Percentiles rank a stretch among this genome's conserved stretches.
Evolutionary conservation across 2,888 invertebrate species (phyloP).

Genomic region (Sphaeridia pumilis): DNA sequence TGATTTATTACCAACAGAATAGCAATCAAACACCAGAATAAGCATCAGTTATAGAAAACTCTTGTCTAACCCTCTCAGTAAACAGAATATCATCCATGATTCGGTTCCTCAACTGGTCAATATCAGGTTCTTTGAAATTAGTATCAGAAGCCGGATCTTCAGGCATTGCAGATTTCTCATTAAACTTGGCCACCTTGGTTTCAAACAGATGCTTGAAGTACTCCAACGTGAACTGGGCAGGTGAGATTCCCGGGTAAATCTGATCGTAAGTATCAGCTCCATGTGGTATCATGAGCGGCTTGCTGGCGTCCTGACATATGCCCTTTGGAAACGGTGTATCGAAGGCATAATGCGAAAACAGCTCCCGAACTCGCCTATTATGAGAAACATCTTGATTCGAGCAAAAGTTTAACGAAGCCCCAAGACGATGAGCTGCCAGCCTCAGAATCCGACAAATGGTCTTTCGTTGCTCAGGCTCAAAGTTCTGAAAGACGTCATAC

Average conservation of each 20-base stretch:
- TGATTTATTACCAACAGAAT: neutral
- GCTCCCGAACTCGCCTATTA: slow-evolving; percentile 54
- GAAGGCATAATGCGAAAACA: slow-evolving; percentile 61
- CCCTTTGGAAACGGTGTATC: slow-evolving; percentile 49
- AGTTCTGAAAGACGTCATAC: slow-evolving; percentile 71
- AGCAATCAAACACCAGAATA: neutral
- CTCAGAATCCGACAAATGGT: slow-evolving; percentile 61
- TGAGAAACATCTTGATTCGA: slow-evolving; percentile 60
- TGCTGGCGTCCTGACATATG: slow-evolving; percentile 49
- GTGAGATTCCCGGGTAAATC: slow-evolving; percentile 46
- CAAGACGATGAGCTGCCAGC: slow-evolving; percentile 57
- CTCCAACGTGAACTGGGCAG: slow-evolving; percentile 39
- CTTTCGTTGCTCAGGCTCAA: slow-evolving; percentile 56
- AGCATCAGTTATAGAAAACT: slow-evolving; percentile 24
- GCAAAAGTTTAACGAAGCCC: slow-evolving; percentile 63
- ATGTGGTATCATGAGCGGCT: slow-evolving; percentile 53
- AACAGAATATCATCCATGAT: slow-evolving; percentile 49
- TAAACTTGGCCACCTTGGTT: slow-evolving; percentile 35
- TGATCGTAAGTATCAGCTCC: slow-evolving; percentile 54
- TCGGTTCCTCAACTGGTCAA: slow-evolving; percentile 53
- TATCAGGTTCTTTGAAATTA: slow-evolving; percentile 54
- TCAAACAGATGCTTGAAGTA: slow-evolving; percentile 33
- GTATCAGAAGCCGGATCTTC: slow-evolving; percentile 56
- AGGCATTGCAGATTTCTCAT: slow-evolving; percentile 40
- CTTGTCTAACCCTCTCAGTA: slow-evolving; percentile 29